Evolutionary conservation across 2,797 vertebrate genomes (phyloP).

Genomic region (Carduelis carduelis): DNA sequence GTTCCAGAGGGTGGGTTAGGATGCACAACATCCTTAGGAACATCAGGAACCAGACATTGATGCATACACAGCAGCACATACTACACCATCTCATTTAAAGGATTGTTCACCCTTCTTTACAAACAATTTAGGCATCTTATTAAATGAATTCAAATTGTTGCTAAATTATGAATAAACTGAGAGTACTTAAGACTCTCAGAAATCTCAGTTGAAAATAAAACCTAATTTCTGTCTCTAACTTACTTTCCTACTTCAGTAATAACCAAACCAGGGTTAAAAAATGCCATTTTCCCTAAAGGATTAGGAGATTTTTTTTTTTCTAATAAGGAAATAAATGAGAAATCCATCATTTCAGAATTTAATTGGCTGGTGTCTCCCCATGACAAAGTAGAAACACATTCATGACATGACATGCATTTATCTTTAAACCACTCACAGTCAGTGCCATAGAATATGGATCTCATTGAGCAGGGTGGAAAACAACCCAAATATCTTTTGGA

Average conservation of each 20-base stretch:
- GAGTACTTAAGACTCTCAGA: not conserved
- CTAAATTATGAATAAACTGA: not conserved
- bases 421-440: conserved; percentile 15
- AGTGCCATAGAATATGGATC: conserved; percentile 59
- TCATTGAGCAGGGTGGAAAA: conserved; percentile 61
- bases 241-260: not conserved
- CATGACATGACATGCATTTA: conserved; percentile 29
- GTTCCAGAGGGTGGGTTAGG: not conserved
- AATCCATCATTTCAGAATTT: not conserved
- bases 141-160: not conserved
- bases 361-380: conserved; percentile 5
- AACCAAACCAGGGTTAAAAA: not conserved
- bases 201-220: not conserved
- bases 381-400: conserved; percentile 55
- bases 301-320: not conserved
- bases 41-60: not conserved
- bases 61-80: fast-evolving
- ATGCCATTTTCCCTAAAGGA: not conserved
- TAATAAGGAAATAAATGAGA: not conserved
- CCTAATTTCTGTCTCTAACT: not conserved
- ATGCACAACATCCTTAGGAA: not conserved
- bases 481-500: conserved; percentile 37
- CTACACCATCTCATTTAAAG: not conserved
- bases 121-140: not conserved
- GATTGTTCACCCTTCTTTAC: not conserved